Conservation (phyloP, 2,113 vertebrate genomes). For the Gulo gulo region DNA sequence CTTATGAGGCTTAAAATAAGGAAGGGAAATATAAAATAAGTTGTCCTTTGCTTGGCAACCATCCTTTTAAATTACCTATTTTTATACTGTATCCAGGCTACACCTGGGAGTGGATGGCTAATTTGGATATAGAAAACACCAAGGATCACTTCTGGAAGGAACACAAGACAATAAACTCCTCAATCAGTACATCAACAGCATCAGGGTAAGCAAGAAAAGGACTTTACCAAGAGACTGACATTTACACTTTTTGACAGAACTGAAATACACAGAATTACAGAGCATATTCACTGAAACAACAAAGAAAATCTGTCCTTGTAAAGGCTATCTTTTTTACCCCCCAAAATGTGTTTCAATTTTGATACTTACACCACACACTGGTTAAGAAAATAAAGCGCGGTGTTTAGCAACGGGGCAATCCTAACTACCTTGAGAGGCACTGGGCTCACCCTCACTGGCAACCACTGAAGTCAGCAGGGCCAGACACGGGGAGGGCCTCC, state of each 20-base stretch:
- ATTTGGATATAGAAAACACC: conserved; percentile 54
- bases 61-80: conserved; percentile 41
- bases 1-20: conserved; percentile 42
- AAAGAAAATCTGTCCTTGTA: conserved; percentile 57
- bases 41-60: conserved; percentile 36
- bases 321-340: conserved; percentile 27
- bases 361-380: conserved; percentile 74
- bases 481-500: neutral
- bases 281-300: conserved; percentile 66
- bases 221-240: conserved; percentile 58
- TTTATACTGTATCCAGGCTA: conserved; percentile 31
- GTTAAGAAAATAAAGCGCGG: conserved; percentile 81
- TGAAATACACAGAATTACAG: conserved; percentile 53
- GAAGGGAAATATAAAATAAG: conserved; percentile 33
- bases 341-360: conserved; percentile 58
- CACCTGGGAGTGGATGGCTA: conserved; percentile 27
- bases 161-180: conserved; percentile 46
- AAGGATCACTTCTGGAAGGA: conserved; percentile 42
- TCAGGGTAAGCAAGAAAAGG: conserved; percentile 54
- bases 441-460: conserved; percentile 73
- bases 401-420: conserved; percentile 75
- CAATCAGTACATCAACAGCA: conserved; percentile 33
- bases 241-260: conserved; percentile 56
- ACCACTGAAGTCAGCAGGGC: conserved; percentile 68
- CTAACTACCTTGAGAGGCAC: conserved; percentile 78